Evolutionary conservation across 2,888 invertebrate species (phyloP).

Genomic region (Hololepta plana): DNA sequence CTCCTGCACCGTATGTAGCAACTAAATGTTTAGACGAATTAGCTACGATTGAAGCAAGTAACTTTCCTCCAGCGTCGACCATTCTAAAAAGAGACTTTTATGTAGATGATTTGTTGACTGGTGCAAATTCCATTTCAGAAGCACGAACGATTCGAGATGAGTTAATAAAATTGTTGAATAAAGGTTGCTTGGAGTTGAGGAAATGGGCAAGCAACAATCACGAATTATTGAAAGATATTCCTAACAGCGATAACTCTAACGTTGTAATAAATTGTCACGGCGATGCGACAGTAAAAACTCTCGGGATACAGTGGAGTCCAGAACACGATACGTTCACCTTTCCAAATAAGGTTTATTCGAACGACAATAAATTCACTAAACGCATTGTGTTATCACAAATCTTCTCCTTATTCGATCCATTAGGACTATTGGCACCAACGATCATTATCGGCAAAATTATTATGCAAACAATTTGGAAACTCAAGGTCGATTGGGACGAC

Average conservation of each 20-base stretch:
- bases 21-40: slow-evolving; percentile 10
- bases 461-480: slow-evolving; percentile 6
- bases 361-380: too few relatives aligned
- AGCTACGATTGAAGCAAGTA: slow-evolving; percentile 1
- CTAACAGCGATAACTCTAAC: too few relatives aligned
- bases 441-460: slow-evolving; percentile 6
- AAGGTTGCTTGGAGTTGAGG: slow-evolving; percentile 9
- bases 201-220: slow-evolving; percentile 8
- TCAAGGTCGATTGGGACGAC: slow-evolving; percentile 6
- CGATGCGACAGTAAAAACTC: too few relatives aligned
- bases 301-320: too few relatives aligned
- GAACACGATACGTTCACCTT: too few relatives aligned
- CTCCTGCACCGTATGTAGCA: slow-evolving; percentile 11
- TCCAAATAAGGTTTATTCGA: too few relatives aligned
- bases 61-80: not conserved
- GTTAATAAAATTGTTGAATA: slow-evolving; percentile 7
- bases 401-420: slow-evolving; percentile 6
- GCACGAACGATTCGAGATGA: too few relatives aligned
- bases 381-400: too few relatives aligned
- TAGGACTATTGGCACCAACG: too few relatives aligned
- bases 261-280: too few relatives aligned
- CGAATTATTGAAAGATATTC: slow-evolving; percentile 3
- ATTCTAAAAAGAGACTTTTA: too few relatives aligned
- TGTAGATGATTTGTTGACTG: slow-evolving; percentile 3
- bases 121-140: slow-evolving; percentile 2